Base-by-base conservation (phyloP, 2,113 vertebrate genomes). In the Crotophaga sulcirostris region DNA sequence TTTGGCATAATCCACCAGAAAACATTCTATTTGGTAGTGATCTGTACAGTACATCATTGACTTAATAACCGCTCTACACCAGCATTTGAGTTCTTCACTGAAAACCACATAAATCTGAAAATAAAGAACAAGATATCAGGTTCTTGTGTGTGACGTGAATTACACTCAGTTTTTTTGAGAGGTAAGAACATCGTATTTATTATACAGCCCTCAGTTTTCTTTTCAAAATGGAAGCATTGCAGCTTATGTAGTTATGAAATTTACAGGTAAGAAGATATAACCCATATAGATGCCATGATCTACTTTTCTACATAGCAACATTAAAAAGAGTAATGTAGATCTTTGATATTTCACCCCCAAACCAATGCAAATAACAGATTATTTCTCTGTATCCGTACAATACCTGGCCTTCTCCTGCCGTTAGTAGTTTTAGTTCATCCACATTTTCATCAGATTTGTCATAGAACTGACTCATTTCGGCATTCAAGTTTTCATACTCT, bases 1-100 rank as follows among this genome's bases (percentile, higher is more conserved):
- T 42, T 94, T 97, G 59, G 98, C 98, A 89, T 98, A 97, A 92
- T 98, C 98, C 96, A 98, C 96, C 31, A 98, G 98, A 87, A 98
- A 98, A 69, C 98, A 98, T 3, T 97, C 29, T 13, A 88, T 64
- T 62, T 96, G 89, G 74, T 96, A 97, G 55, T 92, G 56, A 68
- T 96, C 96, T 25, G 51, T 90, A 25, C 91, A 97, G 68, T 64
- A 85, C 47, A 93, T 11, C 5, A 98, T 69, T 11, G 98, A 97
- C 77, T 98, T 92, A 12, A 98, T 92, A 34, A 97, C 20, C 0
- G 98, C 98, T 94, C 98, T 95, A 90, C 98, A 98, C 98, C 98
- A 98, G 88, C 97, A 94, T 63, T 84, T 90, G 28, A 98, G 94
- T 2, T 98, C 97, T 70, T 97, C 85, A 58, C 96, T 98, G 78